Percentiles rank a stretch among this genome's conserved stretches.
Evolutionary conservation across 2,888 invertebrate species (phyloP).

Genomic region (Cryptops parisi): DNA sequence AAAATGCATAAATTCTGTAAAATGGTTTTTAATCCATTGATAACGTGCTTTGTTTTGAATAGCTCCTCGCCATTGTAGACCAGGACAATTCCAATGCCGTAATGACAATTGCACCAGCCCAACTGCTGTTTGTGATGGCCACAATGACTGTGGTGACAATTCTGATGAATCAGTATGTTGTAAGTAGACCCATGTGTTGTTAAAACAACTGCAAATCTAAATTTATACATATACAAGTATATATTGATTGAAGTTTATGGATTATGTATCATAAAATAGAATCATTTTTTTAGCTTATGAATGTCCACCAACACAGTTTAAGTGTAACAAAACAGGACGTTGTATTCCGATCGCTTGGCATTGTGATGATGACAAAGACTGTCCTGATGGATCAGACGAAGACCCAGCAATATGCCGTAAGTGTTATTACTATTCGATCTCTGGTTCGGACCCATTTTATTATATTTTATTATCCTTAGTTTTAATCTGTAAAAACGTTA

Average conservation of each 20-base stretch:
- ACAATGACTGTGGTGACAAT: slow-evolving; percentile 78
- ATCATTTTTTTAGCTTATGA: slow-evolving; percentile 7
- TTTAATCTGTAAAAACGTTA: too few species aligned
- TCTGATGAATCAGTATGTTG: slow-evolving; percentile 69
- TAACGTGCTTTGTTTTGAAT: slow-evolving; percentile 15
- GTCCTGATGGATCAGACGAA: slow-evolving; percentile 67
- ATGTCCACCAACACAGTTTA: slow-evolving; percentile 67
- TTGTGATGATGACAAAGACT: slow-evolving; percentile 87
- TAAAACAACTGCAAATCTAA: too few species aligned
- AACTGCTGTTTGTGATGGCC: slow-evolving; percentile 82
- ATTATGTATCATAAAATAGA: too few species aligned
- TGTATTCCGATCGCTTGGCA: slow-evolving; percentile 83
- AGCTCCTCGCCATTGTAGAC: slow-evolving; percentile 55
- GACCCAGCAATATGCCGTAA: slow-evolving; percentile 69
- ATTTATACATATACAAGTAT: neutral
- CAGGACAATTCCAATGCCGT: slow-evolving; percentile 85
- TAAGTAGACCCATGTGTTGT: too few species aligned
- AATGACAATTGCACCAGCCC: slow-evolving; percentile 86
- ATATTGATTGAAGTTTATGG: neutral
- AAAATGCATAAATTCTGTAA: neutral
- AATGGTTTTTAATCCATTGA: neutral
- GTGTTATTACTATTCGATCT: too few species aligned
- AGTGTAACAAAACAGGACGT: slow-evolving; percentile 70
- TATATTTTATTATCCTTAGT: neutral
- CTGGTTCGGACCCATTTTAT: neutral